Evolutionary conservation across 2,113 vertebrate species (phyloP).

Genomic region (Chascanopsetta lugubris): DNA sequence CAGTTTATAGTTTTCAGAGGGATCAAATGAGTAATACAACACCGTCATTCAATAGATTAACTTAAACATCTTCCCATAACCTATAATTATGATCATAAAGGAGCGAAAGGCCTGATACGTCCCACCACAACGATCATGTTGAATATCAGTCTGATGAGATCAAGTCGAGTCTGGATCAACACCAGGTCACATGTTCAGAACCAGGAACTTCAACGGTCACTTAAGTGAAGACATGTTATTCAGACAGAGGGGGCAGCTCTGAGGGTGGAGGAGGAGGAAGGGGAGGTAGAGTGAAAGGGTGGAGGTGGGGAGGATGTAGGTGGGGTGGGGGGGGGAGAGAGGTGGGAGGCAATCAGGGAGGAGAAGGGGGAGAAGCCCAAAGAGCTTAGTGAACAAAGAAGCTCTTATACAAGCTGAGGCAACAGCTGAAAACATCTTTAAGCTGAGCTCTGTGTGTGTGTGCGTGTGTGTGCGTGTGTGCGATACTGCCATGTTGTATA

Average conservation of each 20-base stretch:
- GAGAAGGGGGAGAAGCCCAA: conserved; percentile 44
- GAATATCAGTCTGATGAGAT: not conserved
- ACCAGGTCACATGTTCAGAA: conserved; percentile 13
- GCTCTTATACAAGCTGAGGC: conserved; percentile 74
- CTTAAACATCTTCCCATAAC: not conserved
- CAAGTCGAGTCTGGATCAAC: conserved; percentile 10
- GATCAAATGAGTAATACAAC: too few relatives aligned
- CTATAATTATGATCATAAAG: not conserved
- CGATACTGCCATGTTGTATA: too few relatives aligned
- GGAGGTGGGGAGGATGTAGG: conserved; percentile 1
- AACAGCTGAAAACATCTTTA: conserved; percentile 83
- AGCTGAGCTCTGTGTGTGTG: conserved; percentile 51
- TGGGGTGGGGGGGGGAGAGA: not conserved
- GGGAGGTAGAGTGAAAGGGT: not conserved
- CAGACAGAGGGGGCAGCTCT: not conserved
- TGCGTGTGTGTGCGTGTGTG: conserved; percentile 35
- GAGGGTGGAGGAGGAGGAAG: not conserved
- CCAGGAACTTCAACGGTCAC: conserved; percentile 9
- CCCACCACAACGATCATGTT: not conserved
- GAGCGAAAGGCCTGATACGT: not conserved
- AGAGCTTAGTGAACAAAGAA: conserved; percentile 76
- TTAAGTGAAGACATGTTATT: conserved; percentile 19
- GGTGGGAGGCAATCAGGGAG: conserved; percentile 25
- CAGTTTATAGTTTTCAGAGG: too few relatives aligned
- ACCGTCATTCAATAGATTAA: too few relatives aligned